phyloP scores from a whole-genome alignment of 1,140 invertebrate genomes.

The Anadara kagoshimensis region DNA sequence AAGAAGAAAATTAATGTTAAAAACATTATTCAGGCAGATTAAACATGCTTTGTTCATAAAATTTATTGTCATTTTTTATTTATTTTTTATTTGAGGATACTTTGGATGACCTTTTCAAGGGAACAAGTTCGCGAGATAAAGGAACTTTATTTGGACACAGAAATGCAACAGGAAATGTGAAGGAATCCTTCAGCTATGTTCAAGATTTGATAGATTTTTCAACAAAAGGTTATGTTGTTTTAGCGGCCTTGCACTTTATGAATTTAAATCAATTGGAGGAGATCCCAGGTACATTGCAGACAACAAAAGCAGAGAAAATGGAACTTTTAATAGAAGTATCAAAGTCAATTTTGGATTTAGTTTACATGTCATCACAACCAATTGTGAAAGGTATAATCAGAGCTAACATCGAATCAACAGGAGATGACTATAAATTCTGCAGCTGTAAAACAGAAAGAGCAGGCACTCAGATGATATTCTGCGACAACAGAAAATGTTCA shows the following conservation, averaged over 20 bases:
- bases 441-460: constrained; percentile 6
- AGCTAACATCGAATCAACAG: background rate
- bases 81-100: constrained; percentile 12
- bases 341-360: background rate
- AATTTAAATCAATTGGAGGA: constrained; percentile 3
- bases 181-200: background rate
- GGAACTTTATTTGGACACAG: background rate
- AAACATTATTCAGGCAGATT: no score
- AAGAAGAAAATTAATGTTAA: no score
- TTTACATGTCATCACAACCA: constrained; percentile 2
- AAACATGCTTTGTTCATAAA: no score
- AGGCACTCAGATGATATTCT: constrained; percentile 6
- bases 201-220: constrained; percentile 1
- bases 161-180: constrained; percentile 2
- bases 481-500: constrained; percentile 3
- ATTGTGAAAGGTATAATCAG: background rate
- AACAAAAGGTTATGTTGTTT: constrained; percentile 2
- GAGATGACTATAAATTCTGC: background rate
- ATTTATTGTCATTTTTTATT: no score
- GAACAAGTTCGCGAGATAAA: background rate
- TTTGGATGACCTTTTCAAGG: background rate
- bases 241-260: background rate
- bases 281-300: background rate
- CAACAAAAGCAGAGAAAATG: background rate
- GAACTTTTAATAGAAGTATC: background rate